Evolutionary conservation across 2,797 vertebrate species (phyloP), one percentile per base, ranked within the genome.

Genomic region (Anguilla anguilla): DNA sequence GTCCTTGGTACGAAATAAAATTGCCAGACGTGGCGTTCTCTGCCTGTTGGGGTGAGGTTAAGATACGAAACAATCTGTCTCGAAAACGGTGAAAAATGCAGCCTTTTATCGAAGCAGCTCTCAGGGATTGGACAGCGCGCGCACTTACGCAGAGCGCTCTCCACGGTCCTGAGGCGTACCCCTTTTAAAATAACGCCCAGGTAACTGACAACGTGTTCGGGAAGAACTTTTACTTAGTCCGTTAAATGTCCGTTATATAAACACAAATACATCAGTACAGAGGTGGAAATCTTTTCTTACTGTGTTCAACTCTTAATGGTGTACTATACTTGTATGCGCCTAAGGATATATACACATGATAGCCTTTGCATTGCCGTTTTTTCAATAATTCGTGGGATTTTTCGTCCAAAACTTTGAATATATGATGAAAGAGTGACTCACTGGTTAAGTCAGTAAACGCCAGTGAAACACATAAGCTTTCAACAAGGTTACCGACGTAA

Each of bases 141-240:
- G 49, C 83, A 39, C 22, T 85, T 86, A 88, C 85, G 77, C 89
- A 84, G 35, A 89, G 89, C 91, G 91, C 94, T 95, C 91, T 94
- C 94, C 93, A 89, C 84, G 93, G 94, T 94, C 81, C 94, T 95
- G 94, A 92, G 19, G 35, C 39, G 39, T 5, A 77, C 3, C 43
- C 13, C 6, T 5, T 43, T 35, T 43, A 39, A 77, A 77, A 77
- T 43, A 15, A 35, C 31, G n/a, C 67, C 72, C 72, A 17, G 13
- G 35, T 3, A 31, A 74, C 25, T 74, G 72, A 7, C 31, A 15
- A 31, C 35, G 25, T 74, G 35, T 15, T 15, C 19, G 31, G 64
- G 64, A 67, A 67, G 0, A 67, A 67, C 9, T 74, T 39, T 31
- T 31, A 74, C n/a, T 39, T 74, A 74, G 35, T 31, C 9, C 31